Conservation (phyloP, 2,888 invertebrate genomes). For the Tetragonisca angustula region DNA sequence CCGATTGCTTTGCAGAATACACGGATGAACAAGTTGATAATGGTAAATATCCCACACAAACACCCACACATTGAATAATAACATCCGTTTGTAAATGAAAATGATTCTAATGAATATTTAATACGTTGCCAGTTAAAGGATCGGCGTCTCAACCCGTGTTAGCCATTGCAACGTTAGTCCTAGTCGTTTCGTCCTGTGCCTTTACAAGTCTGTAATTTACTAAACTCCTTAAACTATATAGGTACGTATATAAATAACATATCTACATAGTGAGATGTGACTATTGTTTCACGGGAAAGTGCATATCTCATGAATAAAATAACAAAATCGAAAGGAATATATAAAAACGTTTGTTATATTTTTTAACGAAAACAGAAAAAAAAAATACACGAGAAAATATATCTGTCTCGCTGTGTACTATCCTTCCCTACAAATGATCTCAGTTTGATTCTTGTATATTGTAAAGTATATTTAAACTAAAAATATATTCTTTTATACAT, state of each 20-base stretch:
- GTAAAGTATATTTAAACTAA: too few relatives aligned
- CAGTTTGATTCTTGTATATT: background rate
- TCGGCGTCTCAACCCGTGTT: conserved; percentile 47
- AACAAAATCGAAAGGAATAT: background rate
- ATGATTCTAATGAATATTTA: conserved; percentile 1
- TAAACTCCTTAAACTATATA: conserved; percentile 74
- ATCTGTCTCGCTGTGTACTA: background rate
- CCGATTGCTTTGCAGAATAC: conserved; percentile 61
- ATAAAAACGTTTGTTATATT: too few relatives aligned
- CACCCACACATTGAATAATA: background rate
- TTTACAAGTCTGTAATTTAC: conserved; percentile 77
- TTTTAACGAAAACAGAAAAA: background rate
- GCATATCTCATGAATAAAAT: background rate
- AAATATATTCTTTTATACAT: too few relatives aligned
- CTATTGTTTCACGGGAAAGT: background rate
- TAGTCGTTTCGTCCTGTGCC: conserved; percentile 76
- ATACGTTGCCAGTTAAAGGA: conserved; percentile 32
- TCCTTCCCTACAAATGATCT: background rate
- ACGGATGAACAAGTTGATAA: conserved; percentile 56
- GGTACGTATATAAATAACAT: conserved; percentile 66
- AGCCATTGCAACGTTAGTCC: conserved; percentile 69
- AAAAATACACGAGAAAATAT: background rate
- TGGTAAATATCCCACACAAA: conserved; percentile 58
- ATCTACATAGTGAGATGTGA: background rate
- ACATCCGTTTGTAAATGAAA: background rate